Evolutionary conservation across 2,797 vertebrate genomes (phyloP).

Genomic region (Molothrus ater): DNA sequence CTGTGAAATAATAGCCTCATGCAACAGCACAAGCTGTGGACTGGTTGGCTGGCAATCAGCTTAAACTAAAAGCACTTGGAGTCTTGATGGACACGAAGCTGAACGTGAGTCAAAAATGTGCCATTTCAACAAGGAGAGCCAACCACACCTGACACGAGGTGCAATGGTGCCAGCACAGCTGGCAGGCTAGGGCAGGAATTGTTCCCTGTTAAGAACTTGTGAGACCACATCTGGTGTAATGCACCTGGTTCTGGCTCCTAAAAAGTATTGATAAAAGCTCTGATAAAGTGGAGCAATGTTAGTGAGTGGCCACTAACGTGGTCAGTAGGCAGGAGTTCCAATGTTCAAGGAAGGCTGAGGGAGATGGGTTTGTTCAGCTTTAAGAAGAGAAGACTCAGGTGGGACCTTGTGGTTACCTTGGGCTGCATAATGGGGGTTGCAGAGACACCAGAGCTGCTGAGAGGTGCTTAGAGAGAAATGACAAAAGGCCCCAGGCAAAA

Average conservation of each 20-base stretch:
- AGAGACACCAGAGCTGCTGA: neutral
- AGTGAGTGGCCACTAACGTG: rapidly evolving
- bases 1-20: neutral
- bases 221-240: neutral
- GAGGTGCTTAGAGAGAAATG: neutral
- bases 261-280: neutral
- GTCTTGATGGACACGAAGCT: neutral
- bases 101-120: neutral
- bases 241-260: neutral
- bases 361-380: neutral
- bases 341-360: neutral
- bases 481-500: neutral
- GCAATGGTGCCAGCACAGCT: neutral
- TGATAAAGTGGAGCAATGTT: neutral
- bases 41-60: neutral
- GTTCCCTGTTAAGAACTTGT: neutral
- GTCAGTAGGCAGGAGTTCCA: neutral
- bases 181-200: neutral
- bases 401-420: neutral
- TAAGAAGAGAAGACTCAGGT: neutral
- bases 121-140: neutral
- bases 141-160: rapidly evolving
- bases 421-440: neutral
- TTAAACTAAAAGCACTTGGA: neutral
- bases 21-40: neutral